phyloP scores from a whole-genome alignment of 23 tunicate genomes.

The Oikopleura vanhoeffeni region DNA sequence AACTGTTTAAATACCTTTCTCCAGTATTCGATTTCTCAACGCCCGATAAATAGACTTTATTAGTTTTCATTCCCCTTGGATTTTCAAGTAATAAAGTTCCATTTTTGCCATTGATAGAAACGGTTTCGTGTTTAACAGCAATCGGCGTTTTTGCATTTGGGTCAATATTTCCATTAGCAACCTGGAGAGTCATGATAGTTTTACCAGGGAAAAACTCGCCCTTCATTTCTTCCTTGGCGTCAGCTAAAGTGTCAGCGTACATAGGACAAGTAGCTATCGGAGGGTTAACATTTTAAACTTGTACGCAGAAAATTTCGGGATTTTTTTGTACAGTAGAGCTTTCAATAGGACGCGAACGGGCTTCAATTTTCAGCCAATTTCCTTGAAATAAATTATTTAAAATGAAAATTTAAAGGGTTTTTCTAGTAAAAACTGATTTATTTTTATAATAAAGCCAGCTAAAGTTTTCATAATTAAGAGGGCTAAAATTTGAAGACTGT shows the following conservation, averaged over 20 bases:
- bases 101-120: neutral
- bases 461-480: no score
- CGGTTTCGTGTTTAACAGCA: neutral
- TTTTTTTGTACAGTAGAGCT: no score
- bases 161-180: slow-evolving; percentile 4
- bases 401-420: no score
- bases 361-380: no score
- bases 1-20: no score
- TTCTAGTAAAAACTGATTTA: no score
- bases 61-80: slow-evolving; percentile 32
- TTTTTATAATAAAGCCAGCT: no score
- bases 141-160: neutral
- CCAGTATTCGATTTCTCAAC: neutral
- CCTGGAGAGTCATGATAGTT: neutral
- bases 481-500: no score
- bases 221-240: neutral
- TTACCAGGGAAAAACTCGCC: neutral
- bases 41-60: neutral
- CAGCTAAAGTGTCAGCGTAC: neutral
- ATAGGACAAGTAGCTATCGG: neutral
- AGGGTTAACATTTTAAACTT: no score
- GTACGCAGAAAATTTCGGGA: no score
- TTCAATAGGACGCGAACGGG: no score
- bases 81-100: slow-evolving; percentile 49
- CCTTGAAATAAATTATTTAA: no score